Conservation (phyloP, 2,888 invertebrate genomes). For the Eupithecia tripunctaria region DNA sequence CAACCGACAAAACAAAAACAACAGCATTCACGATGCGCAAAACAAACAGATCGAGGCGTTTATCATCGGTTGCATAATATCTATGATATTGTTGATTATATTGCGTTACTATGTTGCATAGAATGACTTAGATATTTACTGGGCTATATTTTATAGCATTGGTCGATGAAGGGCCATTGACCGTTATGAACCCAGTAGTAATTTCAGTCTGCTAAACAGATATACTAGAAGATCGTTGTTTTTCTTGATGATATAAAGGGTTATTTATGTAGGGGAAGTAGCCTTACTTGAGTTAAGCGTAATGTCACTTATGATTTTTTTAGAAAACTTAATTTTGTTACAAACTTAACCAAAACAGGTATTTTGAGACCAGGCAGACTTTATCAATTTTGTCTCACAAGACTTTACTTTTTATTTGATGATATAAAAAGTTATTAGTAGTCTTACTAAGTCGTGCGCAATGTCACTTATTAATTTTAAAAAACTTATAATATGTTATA, state of each 20-base stretch:
- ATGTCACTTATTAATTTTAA: not conserved
- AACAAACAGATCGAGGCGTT: conserved; percentile 29
- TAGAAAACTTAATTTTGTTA: not conserved
- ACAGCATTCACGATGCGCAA: conserved; percentile 17
- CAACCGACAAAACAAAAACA: conserved; percentile 32
- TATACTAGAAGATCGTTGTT: not conserved
- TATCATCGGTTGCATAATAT: conserved; percentile 5
- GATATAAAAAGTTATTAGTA: not conserved
- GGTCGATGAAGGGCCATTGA: not conserved
- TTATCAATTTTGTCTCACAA: not conserved
- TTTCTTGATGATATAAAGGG: not conserved
- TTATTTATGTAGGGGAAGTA: not conserved
- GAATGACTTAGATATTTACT: not conserved
- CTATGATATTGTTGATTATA: not conserved
- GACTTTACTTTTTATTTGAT: not conserved
- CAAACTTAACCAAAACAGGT: not conserved
- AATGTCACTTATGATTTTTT: not conserved
- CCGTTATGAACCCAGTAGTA: not conserved
- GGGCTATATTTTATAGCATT: not conserved
- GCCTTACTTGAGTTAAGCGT: not conserved
- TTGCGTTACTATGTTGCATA: not conserved
- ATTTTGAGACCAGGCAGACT: not conserved
- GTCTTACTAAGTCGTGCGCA: not conserved
- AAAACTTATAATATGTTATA: not conserved
- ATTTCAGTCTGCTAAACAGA: not conserved